Base-by-base conservation (phyloP, 2,797 vertebrate species). In the Cuniculus paca region DNA sequence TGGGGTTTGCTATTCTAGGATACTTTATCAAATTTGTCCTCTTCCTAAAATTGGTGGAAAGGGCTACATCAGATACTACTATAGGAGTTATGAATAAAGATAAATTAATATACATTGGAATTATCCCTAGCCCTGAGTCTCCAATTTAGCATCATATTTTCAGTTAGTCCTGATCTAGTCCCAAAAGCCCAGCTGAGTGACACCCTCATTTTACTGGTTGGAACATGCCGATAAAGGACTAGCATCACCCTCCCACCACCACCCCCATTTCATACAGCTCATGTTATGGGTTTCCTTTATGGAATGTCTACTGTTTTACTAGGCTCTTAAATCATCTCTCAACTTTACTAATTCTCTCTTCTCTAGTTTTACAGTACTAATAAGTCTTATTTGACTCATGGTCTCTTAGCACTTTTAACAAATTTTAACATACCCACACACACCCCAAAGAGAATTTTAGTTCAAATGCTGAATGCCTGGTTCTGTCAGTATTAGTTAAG, bases 261-360 rank as follows among this genome's bases (percentile, higher is more conserved):
- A 0, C 11, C 22, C 7, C 0, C 10, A 2, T 2, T 70, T 31
- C 10, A 4, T 16, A 31, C 14, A 36, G 2, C 1, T 5, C 24
- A 7, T 54, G 22, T 7, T 5, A 7, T 52, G 16, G 42, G 0
- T 90, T 88, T 84, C 82, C 19, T 79, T 90, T 63, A 92, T 16
- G 11, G 0, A 83, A 36, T 70, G 22, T 70, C 11, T 58, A 16
- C 26, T 61, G 1, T 92, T 61, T 1, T 56, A 10, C 48, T 63
- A 31, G 75, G 34, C 52, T 74, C 52, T 88, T 75, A 45, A 77
- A 42, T 78, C 36, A 50, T 88, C 74, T 80, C 36, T 87, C 19
- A 24, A n/a, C 17, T 94, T 87, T 60, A 52, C 50, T 77, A 60
- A 82, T 83, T 95, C 82, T 77, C 28, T 36, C 11, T 39, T 75